Percentiles rank a stretch among this genome's conserved stretches.
These are phyloP conservation scores for Chloropsis hardwickii DNA, from an alignment of 2,113 vertebrate genomes.

Conservation along the genomic window DNA sequence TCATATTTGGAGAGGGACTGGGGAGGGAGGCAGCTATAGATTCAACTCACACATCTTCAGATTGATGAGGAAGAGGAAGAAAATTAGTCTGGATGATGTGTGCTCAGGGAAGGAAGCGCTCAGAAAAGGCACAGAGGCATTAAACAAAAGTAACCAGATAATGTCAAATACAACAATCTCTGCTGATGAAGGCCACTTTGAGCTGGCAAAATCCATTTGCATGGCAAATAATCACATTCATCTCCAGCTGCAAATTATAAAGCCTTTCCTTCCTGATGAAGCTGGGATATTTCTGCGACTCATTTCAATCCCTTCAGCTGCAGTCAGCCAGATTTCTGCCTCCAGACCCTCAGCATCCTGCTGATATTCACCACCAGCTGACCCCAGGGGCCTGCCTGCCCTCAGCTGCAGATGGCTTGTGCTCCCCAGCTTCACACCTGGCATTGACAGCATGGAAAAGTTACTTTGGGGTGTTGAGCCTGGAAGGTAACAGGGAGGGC, in stretches of 20 bases:
- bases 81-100: conserved; percentile 43
- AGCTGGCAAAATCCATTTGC: conserved; percentile 33
- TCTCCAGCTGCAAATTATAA: conserved; percentile 64
- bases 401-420: background rate
- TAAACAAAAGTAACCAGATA: conserved; percentile 51
- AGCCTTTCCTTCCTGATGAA: conserved; percentile 44
- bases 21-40: background rate
- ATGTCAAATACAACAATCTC: conserved; percentile 56
- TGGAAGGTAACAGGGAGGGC: background rate
- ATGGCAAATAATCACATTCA: conserved; percentile 56
- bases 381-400: background rate
- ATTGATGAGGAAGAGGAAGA: conserved; percentile 33
- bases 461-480: background rate
- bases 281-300: conserved; percentile 45
- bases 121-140: background rate
- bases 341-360: background rate
- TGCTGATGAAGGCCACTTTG: conserved; percentile 65
- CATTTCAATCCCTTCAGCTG: conserved; percentile 35
- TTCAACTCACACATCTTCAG: conserved; percentile 23
- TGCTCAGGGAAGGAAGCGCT: conserved; percentile 45
- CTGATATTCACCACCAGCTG: background rate
- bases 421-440: background rate
- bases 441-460: background rate
- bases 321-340: background rate
- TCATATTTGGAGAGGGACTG: background rate